Conservation (phyloP, 2,888 invertebrate species). For the Drosophila nigricruria region DNA sequence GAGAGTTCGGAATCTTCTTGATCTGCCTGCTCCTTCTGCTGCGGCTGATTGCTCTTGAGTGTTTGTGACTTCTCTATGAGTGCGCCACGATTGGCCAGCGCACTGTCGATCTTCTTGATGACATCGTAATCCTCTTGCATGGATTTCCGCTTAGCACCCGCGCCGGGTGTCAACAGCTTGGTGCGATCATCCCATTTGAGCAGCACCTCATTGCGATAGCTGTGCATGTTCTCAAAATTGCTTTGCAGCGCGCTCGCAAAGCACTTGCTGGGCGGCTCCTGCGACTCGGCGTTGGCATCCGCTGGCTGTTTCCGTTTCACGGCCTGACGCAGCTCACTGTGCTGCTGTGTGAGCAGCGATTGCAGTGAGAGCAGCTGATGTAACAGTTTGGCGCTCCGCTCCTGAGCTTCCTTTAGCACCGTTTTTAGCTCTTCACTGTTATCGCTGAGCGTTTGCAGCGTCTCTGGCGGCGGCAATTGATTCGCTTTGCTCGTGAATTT, state of each 20-base stretch:
- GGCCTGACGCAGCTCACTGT: slow-evolving; percentile 89
- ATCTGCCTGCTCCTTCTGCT: slow-evolving; percentile 72
- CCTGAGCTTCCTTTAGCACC: slow-evolving; percentile 56
- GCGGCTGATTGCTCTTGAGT: slow-evolving; percentile 89
- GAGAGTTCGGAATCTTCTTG: slow-evolving; percentile 13
- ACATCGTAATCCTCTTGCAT: slow-evolving; percentile 86
- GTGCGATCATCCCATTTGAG: slow-evolving; percentile 99
- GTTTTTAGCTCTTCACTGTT: slow-evolving; percentile 86
- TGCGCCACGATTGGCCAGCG: slow-evolving; percentile 91
- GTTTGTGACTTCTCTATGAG: slow-evolving; percentile 92
- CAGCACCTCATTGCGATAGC: slow-evolving; percentile 92
- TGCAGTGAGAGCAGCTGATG: slow-evolving; percentile 89
- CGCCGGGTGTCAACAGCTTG: slow-evolving; percentile 88
- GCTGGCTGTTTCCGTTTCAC: slow-evolving; percentile 77
- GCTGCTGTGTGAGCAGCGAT: slow-evolving; percentile 87
- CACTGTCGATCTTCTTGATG: slow-evolving; percentile 92
- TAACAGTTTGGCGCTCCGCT: slow-evolving; percentile 87
- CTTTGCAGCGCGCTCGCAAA: slow-evolving; percentile 86
- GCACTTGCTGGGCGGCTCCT: slow-evolving; percentile 58
- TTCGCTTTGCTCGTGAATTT: slow-evolving; percentile 92
- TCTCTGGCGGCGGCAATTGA: slow-evolving; percentile 90
- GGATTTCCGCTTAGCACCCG: slow-evolving; percentile 86
- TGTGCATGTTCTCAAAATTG: slow-evolving; percentile 88
- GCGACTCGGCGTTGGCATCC: slow-evolving; percentile 28
- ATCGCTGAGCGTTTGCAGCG: slow-evolving; percentile 85